Percentiles rank a stretch among this genome's conserved stretches.
These are phyloP conservation scores for Iguana delicatissima DNA, from an alignment of 2,797 vertebrate species.

Conservation along the genomic window DNA sequence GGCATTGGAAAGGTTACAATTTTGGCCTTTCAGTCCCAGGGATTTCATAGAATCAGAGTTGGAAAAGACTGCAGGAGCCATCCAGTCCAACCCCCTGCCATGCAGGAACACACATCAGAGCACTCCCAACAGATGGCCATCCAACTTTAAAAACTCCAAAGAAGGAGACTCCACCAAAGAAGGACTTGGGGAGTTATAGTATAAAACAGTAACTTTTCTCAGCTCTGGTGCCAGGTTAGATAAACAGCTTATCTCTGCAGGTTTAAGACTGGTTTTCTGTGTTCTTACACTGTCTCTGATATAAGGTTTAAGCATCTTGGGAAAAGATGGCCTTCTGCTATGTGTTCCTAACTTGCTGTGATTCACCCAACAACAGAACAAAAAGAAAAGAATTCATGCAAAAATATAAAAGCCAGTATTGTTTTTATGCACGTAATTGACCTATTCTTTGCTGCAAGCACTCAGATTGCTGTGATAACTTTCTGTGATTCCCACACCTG, in stretches of 20 bases:
- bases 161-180: no score
- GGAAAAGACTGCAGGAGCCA: no score
- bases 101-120: no score
- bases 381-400: not conserved
- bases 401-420: not conserved
- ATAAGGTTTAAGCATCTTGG: not conserved
- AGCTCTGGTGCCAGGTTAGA: not conserved
- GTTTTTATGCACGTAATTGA: not conserved
- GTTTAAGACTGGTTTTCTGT: not conserved
- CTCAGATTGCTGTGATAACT: conserved; percentile 26
- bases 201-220: not conserved
- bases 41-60: no score
- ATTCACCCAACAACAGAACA: conserved; percentile 6
- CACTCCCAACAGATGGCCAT: no score
- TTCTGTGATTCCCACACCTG: conserved; percentile 24
- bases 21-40: no score
- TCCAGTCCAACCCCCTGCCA: no score
- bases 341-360: not conserved
- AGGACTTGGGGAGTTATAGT: not conserved
- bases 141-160: no score
- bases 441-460: conserved; percentile 14
- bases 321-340: not conserved
- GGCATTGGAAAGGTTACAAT: not conserved
- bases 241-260: not conserved
- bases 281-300: not conserved